phyloP scores from a whole-genome alignment of 2,888 invertebrate genomes.

The Flabesymbios commensalis region DNA sequence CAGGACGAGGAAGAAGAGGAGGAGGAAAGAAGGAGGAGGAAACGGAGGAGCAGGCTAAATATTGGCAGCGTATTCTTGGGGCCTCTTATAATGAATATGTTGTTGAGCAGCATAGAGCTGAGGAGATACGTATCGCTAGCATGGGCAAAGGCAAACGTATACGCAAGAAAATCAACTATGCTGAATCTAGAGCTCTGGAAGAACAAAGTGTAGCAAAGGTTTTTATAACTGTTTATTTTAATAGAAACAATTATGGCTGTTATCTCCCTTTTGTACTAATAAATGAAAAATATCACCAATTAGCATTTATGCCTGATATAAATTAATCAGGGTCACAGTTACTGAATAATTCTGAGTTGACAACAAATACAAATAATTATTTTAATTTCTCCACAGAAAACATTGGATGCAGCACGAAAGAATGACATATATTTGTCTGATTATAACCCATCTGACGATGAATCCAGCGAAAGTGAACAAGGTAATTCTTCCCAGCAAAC shows the following conservation, averaged over 20 bases:
- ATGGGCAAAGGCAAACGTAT: conserved; percentile 39
- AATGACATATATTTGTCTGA: conserved; percentile 23
- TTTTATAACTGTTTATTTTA: too few species aligned
- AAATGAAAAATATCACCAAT: too few species aligned
- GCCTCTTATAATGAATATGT: conserved; percentile 32
- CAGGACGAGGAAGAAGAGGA: conserved; percentile 26
- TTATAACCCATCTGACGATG: conserved; percentile 27
- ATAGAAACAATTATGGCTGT: too few species aligned
- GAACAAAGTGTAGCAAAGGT: neutral
- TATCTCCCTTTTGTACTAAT: too few species aligned
- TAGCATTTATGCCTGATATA: too few species aligned
- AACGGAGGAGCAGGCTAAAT: conserved; percentile 16
- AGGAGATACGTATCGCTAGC: conserved; percentile 30
- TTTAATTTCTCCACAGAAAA: too few species aligned
- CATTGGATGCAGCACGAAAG: too few species aligned
- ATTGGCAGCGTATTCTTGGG: conserved; percentile 37
- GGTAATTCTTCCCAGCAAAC: too few species aligned
- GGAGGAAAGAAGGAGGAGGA: conserved; percentile 24
- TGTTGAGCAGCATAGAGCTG: conserved; percentile 20
- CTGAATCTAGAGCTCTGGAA: conserved; percentile 21
- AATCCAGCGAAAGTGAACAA: too few species aligned
- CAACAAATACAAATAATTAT: too few species aligned
- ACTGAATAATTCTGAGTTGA: too few species aligned
- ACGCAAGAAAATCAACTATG: conserved; percentile 35
- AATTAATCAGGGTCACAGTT: too few species aligned